A percentile compares a stretch with the other conserved stretches of the same genome.
Evolutionary conservation across 2,113 vertebrate genomes (phyloP).

Genomic region (Platanista minor): DNA sequence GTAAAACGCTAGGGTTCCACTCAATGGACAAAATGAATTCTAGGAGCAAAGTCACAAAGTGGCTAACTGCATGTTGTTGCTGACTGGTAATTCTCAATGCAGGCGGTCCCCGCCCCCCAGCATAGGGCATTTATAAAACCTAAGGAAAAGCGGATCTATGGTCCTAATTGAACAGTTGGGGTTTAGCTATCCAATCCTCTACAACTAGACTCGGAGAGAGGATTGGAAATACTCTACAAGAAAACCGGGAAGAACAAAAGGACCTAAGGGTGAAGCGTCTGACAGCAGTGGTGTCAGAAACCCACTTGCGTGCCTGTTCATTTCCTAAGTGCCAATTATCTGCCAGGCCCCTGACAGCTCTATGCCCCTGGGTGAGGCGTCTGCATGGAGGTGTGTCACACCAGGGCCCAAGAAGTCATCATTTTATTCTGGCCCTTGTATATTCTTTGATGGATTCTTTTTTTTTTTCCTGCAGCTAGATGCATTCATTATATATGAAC

Average conservation of each 20-base stretch:
- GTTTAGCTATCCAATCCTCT: neutral
- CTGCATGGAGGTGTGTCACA: neutral
- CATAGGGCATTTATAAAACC: neutral
- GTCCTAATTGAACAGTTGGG: neutral
- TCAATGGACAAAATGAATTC: neutral
- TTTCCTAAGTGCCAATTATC: neutral
- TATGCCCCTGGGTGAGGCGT: rapidly evolving
- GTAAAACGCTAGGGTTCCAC: neutral
- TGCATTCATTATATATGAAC: neutral
- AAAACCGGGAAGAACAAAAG: neutral
- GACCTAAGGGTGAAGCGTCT: neutral
- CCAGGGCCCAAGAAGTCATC: neutral
- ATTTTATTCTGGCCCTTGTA: neutral
- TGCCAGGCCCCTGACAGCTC: neutral
- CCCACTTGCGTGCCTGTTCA: neutral
- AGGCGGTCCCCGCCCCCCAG: neutral
- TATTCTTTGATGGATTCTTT: neutral
- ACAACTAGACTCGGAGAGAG: neutral
- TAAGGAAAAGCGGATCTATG: neutral
- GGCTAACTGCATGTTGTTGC: neutral
- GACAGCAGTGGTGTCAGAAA: neutral
- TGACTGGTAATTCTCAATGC: neutral
- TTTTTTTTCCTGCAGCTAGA: neutral
- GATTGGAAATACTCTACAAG: neutral
- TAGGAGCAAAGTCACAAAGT: neutral